phyloP scores from a whole-genome alignment of 1,140 invertebrate species.

The Pseudomyrmex cubaensis region DNA sequence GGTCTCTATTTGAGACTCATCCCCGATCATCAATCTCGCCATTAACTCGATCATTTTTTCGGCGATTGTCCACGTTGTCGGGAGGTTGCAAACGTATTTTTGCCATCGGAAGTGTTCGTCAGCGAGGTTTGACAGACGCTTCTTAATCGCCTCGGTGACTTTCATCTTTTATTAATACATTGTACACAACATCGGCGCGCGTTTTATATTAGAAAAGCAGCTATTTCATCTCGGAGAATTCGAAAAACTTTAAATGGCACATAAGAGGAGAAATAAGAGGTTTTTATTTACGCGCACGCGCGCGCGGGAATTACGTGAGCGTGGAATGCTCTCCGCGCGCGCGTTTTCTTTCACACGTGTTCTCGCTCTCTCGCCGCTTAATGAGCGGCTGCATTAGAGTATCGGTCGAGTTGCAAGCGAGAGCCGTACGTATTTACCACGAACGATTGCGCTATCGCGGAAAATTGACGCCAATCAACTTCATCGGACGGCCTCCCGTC shows the following conservation, averaged over 20 bases:
- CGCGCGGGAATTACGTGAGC: neutral
- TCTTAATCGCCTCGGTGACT: constrained; percentile 4
- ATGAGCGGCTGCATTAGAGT: constrained; percentile 46
- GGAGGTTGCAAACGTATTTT: neutral
- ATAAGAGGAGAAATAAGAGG: too few species aligned
- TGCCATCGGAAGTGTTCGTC: constrained; percentile 3
- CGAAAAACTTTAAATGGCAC: neutral
- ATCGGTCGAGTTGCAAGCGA: constrained; percentile 13
- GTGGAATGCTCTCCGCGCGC: neutral
- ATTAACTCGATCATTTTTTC: constrained; percentile 41
- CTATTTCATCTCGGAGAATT: neutral
- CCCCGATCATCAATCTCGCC: constrained; percentile 62
- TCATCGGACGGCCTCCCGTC: constrained; percentile 36
- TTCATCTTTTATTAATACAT: constrained; percentile 4
- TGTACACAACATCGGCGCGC: too few species aligned
- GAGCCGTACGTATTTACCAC: constrained; percentile 17
- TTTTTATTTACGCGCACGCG: too few species aligned
- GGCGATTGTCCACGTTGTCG: constrained; percentile 29
- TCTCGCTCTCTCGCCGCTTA: constrained; percentile 16
- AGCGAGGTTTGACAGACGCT: neutral
- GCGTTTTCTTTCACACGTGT: constrained; percentile 28
- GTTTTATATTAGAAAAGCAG: too few species aligned
- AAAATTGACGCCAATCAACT: constrained; percentile 58
- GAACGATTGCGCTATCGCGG: constrained; percentile 48
- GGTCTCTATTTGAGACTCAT: constrained; percentile 55